Base-by-base conservation (phyloP, 2,888 invertebrate genomes). In the Zaprionus bogoriensis region DNA sequence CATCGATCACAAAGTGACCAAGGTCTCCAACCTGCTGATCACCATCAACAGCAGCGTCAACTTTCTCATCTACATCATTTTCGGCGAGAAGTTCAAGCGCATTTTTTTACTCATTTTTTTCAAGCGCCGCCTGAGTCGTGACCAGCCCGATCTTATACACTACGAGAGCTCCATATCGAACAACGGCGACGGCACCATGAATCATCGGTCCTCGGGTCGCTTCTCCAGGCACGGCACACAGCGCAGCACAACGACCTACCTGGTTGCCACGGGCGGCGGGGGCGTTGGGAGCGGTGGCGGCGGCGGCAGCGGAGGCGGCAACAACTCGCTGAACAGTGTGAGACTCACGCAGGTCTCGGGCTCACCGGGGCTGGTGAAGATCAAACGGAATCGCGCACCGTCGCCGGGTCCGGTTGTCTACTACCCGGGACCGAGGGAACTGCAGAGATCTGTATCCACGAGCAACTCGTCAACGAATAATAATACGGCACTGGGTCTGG, bases 1-100 rank as follows among this genome's bases (percentile, higher is more conserved):
- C 44, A 93, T 93, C 60, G 92, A 93, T 73, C 94, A 95, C 80
- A 93, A 94, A 85, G 92, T 96, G 82, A 95, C 97, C 51, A 95
- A 96, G 87, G 93, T 94, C 30, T 97, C 96, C 88, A 99, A 99
- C 92, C 93, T 99, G 55, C 93, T 99, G 68, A 98, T 99, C 57
- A 98, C 98, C 69, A 95, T 99, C 90, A 99, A 99, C 92, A 98
- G 98, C 88, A 98, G 98, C 89, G 97, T 98, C 67, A 99, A 99
- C 92, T 99, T 99, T 91, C 94, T 99, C 73, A 98, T 99, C 83
- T 99, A 99, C 92, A 98, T 98, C 74, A 98, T 98, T 74, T 98
- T 99, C 90, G 99, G 99, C 1, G 97, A 98, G 90, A 98, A 99
- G 90, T 99, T 99, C 92, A 96, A 97, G 89, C 93, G 96, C 66